A percentile compares a stretch with the other conserved stretches of the same genome.
These are phyloP conservation scores for Epizoanthus ramosus DNA, from an alignment of 92 coral and sea anemone genomes.

Conservation along the genomic window DNA sequence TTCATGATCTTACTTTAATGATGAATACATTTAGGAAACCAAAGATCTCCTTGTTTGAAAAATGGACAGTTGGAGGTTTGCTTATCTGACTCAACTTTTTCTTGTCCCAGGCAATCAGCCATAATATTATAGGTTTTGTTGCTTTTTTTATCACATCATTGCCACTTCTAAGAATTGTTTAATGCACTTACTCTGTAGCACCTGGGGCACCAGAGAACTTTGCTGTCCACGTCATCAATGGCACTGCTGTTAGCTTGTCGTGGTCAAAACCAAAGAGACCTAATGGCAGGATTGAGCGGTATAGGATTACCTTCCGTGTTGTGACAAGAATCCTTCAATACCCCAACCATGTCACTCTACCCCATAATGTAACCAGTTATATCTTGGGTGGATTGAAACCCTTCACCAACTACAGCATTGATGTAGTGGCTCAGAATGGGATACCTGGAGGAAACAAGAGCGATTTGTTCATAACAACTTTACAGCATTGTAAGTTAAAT, in stretches of 20 bases:
- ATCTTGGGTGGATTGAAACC: constrained; percentile 18
- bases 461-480: neutral
- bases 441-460: constrained; percentile 39
- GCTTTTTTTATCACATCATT: neutral
- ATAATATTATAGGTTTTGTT: no score
- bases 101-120: no score
- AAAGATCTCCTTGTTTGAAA: no score
- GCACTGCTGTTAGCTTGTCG: constrained; percentile 35
- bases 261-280: constrained; percentile 40
- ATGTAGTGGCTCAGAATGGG: constrained; percentile 16
- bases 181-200: neutral
- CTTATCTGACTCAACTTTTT: no score
- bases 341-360: constrained; percentile 23
- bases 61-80: no score
- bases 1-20: no score
- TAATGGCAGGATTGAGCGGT: constrained; percentile 25
- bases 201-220: constrained; percentile 42
- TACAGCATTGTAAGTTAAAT: constrained; percentile 9
- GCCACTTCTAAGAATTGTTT: no score
- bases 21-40: no score
- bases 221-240: constrained; percentile 14
- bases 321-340: neutral
- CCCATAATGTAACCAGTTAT: constrained; percentile 29
- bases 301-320: constrained; percentile 3
- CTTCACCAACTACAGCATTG: constrained; percentile 32